phyloP scores from a whole-genome alignment of 2,113 vertebrate species.

The Psittacara wagleri region DNA sequence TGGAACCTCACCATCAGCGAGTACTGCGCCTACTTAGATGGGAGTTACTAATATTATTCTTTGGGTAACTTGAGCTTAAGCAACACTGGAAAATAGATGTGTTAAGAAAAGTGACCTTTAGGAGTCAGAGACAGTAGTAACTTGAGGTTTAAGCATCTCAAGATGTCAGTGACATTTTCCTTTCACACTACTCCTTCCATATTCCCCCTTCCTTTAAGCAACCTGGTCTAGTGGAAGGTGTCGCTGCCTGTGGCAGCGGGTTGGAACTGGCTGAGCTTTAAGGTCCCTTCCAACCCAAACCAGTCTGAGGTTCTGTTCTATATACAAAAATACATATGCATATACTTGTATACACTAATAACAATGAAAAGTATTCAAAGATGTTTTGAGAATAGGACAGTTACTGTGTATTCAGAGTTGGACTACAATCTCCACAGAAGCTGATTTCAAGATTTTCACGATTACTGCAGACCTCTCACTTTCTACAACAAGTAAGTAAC shows the following conservation, averaged over 20 bases:
- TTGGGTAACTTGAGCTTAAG: slow-evolving; percentile 46
- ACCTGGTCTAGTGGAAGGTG: too few species aligned
- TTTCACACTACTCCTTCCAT: background rate
- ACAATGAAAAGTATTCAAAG: background rate
- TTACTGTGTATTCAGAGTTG: background rate
- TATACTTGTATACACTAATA: too few species aligned
- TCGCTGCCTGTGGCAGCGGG: background rate
- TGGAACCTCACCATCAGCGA: background rate
- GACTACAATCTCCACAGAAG: background rate
- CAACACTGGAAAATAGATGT: slow-evolving; percentile 44
- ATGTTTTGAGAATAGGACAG: background rate
- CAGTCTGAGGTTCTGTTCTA: background rate
- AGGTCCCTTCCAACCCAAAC: background rate
- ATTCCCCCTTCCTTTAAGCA: background rate
- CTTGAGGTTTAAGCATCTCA: slow-evolving; percentile 71
- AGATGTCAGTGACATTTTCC: slow-evolving; percentile 77
- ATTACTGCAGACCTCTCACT: background rate
- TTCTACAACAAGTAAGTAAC: background rate
- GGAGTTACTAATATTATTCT: background rate
- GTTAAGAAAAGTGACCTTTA: slow-evolving; percentile 64
- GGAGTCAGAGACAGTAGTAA: slow-evolving; percentile 58
- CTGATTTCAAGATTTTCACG: background rate
- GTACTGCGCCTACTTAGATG: slow-evolving; percentile 44
- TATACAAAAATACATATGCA: too few species aligned
- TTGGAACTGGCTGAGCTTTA: background rate